Conservation (phyloP, 2,888 invertebrate genomes). For the Luperina testacea region DNA sequence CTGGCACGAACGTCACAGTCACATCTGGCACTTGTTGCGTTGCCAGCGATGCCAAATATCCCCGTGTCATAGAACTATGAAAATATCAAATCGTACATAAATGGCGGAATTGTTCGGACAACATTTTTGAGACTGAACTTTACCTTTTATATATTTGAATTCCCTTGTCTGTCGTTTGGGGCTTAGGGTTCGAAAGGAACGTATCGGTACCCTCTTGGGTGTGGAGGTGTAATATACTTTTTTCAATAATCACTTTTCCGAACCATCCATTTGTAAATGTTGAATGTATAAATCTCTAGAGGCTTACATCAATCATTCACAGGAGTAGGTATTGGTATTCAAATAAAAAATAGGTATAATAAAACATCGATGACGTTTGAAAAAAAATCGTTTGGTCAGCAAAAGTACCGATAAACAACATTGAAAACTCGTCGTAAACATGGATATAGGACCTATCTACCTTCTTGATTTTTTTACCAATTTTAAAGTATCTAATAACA, state of each 20-base stretch:
- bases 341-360: not conserved
- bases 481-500: not conserved
- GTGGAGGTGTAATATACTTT: constrained; percentile 32
- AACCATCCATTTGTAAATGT: constrained; percentile 40
- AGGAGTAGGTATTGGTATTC: not conserved
- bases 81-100: constrained; percentile 60
- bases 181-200: constrained; percentile 29
- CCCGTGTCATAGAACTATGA: constrained; percentile 41
- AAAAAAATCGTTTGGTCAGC: not conserved
- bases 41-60: constrained; percentile 67
- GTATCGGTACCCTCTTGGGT: constrained; percentile 24
- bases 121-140: constrained; percentile 27
- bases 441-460: not conserved
- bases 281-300: constrained; percentile 33
- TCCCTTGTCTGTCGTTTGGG: constrained; percentile 43
- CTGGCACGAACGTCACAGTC: constrained; percentile 68
- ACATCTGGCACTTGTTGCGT: constrained; percentile 76
- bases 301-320: constrained; percentile 16
- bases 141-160: constrained; percentile 36
- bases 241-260: constrained; percentile 50
- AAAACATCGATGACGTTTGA: not conserved
- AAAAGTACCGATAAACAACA: not conserved
- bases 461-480: not conserved
- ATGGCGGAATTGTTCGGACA: constrained; percentile 22
- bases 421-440: not conserved